phyloP scores from a whole-genome alignment of 2,797 vertebrate genomes.

The Falco cherrug region DNA sequence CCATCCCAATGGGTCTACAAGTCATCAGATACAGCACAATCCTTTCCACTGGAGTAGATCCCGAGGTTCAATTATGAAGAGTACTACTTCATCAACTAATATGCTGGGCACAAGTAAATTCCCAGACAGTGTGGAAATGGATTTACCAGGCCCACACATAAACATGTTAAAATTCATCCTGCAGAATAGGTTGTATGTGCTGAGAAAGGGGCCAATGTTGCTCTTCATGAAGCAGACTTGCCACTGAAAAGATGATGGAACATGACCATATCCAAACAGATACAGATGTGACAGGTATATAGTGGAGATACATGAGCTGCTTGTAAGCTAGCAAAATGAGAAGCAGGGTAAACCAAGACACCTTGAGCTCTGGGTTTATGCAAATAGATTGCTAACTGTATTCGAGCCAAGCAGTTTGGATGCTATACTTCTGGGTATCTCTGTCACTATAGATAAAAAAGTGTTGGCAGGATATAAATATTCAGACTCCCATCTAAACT shows the following conservation, averaged over 20 bases:
- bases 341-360: background rate
- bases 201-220: background rate
- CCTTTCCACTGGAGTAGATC: conserved; percentile 7
- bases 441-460: background rate
- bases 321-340: conserved; percentile 14
- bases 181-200: background rate
- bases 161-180: background rate
- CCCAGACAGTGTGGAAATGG: background rate
- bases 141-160: background rate
- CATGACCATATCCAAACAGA: background rate
- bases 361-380: background rate
- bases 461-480: background rate
- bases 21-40: background rate
- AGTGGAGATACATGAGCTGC: background rate
- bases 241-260: background rate
- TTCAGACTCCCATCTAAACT: background rate
- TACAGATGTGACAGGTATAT: background rate
- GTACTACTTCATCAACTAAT: conserved; percentile 14
- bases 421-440: background rate
- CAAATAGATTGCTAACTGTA: background rate
- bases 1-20: conserved; percentile 15
- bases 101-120: conserved; percentile 5
- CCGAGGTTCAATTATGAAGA: conserved; percentile 5
- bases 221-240: background rate
- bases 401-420: background rate